Percentiles rank a stretch among this genome's conserved stretches.
Evolutionary conservation across 2,797 vertebrate species (phyloP).

Genomic region (Phrynocephalus vlangalii): DNA sequence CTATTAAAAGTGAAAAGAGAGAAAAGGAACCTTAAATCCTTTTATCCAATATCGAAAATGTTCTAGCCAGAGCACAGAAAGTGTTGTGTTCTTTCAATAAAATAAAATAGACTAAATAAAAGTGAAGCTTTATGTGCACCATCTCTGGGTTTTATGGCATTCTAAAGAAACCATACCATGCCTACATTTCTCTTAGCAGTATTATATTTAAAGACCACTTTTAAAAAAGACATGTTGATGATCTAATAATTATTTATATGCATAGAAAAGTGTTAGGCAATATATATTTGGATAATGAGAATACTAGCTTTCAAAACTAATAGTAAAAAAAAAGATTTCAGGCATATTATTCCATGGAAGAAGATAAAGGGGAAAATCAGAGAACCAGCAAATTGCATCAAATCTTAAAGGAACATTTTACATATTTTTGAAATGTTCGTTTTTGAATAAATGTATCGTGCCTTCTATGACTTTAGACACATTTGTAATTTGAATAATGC

Average conservation of each 20-base stretch:
- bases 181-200: constrained; percentile 49
- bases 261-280: not conserved
- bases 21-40: constrained; percentile 69
- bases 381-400: not conserved
- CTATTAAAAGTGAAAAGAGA: constrained; percentile 70
- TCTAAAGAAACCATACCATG: constrained; percentile 61
- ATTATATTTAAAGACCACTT: constrained; percentile 37
- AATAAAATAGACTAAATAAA: constrained; percentile 32
- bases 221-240: not conserved
- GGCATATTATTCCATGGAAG: not conserved
- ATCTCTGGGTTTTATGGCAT: constrained; percentile 56
- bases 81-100: constrained; percentile 54
- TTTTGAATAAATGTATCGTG: too few species aligned
- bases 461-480: not conserved
- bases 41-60: constrained; percentile 60
- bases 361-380: not conserved
- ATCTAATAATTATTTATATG: constrained; percentile 1
- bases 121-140: constrained; percentile 53
- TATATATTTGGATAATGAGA: not conserved
- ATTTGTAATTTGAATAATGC: not conserved
- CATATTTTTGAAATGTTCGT: not conserved
- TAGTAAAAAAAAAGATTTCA: not conserved
- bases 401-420: not conserved
- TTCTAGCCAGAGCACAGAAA: constrained; percentile 61
- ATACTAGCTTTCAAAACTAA: constrained; percentile 4